A percentile compares a stretch with the other conserved stretches of the same genome.
Evolutionary conservation across 2,113 vertebrate species (phyloP).

Genomic region (Rattus rattus): DNA sequence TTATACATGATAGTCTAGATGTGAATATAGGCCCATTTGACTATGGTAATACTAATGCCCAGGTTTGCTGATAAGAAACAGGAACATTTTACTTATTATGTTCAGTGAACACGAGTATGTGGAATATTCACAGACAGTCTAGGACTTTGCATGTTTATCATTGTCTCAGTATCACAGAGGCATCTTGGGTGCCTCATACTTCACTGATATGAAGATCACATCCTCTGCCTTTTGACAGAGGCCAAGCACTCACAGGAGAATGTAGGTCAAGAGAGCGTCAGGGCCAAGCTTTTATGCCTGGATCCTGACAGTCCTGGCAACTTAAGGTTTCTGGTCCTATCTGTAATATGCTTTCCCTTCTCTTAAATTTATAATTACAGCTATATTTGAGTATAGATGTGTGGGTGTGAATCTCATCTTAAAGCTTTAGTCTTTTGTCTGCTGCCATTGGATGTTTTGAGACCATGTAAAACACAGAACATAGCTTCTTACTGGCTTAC

Average conservation of each 20-base stretch:
- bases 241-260: background rate
- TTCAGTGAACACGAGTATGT: constrained; percentile 13
- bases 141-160: background rate
- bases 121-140: constrained; percentile 33
- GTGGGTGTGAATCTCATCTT: background rate
- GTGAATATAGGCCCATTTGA: background rate
- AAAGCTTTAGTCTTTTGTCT: constrained; percentile 40
- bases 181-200: background rate
- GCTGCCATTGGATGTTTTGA: background rate
- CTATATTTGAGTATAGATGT: background rate
- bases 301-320: constrained; percentile 4
- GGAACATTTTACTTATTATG: constrained; percentile 39
- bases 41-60: background rate
- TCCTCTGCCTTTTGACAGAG: background rate
- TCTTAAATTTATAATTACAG: background rate
- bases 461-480: background rate
- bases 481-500: background rate
- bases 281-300: background rate
- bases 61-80: constrained; percentile 21
- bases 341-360: background rate
- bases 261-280: background rate
- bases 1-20: background rate
- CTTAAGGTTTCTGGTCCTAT: background rate
- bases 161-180: background rate
- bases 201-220: background rate